These are phyloP conservation scores for Catalaphyllia jardinei DNA, from an alignment of 64 coral and sea anemone species.

Conservation along the genomic window DNA sequence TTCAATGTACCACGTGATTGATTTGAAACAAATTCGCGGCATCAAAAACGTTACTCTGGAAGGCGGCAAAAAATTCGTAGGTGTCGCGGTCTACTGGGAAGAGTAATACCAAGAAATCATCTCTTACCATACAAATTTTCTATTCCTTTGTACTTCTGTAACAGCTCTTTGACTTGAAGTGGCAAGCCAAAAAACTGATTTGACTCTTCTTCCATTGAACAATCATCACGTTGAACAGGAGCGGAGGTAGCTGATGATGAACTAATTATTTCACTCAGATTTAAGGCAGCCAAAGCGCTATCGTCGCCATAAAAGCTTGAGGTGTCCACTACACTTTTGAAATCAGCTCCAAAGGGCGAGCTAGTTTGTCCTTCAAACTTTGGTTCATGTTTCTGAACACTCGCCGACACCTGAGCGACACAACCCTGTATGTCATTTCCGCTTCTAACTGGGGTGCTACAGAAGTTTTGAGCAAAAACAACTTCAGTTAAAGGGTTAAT, in stretches of 20 bases:
- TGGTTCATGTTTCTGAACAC: not conserved
- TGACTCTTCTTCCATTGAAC: not conserved
- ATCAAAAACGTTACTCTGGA: too few species aligned
- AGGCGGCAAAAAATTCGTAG: too few species aligned
- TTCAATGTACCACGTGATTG: too few species aligned
- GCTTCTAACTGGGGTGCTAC: not conserved
- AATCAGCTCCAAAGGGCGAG: not conserved
- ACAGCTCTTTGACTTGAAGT: slow-evolving; percentile 50
- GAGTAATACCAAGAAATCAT: not conserved
- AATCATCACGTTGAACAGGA: not conserved
- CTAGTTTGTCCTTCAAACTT: not conserved
- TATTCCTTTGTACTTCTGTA: slow-evolving; percentile 65
- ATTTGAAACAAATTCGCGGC: too few species aligned
- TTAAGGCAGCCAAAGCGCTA: slow-evolving; percentile 6
- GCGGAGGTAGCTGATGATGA: slow-evolving; percentile 2
- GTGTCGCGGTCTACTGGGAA: too few species aligned
- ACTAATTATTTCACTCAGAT: slow-evolving; percentile 27
- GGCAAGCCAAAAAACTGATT: slow-evolving; percentile 70
- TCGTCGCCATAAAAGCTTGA: slow-evolving; percentile 34
- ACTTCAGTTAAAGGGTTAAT: not conserved
- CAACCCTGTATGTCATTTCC: not conserved
- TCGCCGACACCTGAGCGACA: not conserved
- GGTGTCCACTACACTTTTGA: slow-evolving; percentile 4
- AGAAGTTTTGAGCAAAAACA: not conserved
- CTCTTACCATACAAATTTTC: slow-evolving; percentile 71